Evolutionary conservation across 2,888 invertebrate genomes (phyloP).

Genomic region (Dichetophora obliterata): DNA sequence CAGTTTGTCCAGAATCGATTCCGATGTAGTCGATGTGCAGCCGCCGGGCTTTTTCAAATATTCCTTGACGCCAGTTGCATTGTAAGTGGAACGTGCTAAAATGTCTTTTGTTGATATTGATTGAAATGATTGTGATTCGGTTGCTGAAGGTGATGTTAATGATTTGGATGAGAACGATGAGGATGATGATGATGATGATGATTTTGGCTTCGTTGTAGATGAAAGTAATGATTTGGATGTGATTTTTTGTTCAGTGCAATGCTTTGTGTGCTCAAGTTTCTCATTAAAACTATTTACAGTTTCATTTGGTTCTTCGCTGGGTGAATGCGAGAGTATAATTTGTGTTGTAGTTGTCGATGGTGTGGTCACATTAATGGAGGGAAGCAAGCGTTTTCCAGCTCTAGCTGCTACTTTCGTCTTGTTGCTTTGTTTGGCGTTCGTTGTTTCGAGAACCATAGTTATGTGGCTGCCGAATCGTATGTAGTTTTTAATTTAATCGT

Average conservation of each 20-base stretch:
- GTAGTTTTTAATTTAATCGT: neutral
- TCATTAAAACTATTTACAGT: constrained; percentile 42
- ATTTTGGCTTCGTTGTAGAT: neutral
- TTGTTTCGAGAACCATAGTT: constrained; percentile 48
- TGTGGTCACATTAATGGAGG: constrained; percentile 62
- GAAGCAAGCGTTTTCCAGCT: constrained; percentile 49
- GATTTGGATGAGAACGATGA: constrained; percentile 19
- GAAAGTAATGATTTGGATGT: neutral
- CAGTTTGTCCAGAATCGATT: constrained; percentile 52
- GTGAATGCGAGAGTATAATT: constrained; percentile 53
- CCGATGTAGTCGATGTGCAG: constrained; percentile 51
- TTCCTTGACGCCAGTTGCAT: constrained; percentile 52
- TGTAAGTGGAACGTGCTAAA: constrained; percentile 55
- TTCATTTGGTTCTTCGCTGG: constrained; percentile 38
- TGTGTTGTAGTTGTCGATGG: constrained; percentile 59
- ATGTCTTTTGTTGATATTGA: constrained; percentile 60
- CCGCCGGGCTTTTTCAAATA: constrained; percentile 53
- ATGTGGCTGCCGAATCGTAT: constrained; percentile 48
- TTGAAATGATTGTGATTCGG: constrained; percentile 46
- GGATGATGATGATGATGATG: constrained; percentile 16
- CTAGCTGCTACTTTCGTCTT: constrained; percentile 25
- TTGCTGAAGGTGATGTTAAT: constrained; percentile 48
- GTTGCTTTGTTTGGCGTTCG: constrained; percentile 35
- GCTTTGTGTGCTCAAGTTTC: constrained; percentile 11
- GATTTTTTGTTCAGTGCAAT: neutral